Evolutionary conservation across 2,797 vertebrate genomes (phyloP).

Genomic region (Microchirus variegatus): DNA sequence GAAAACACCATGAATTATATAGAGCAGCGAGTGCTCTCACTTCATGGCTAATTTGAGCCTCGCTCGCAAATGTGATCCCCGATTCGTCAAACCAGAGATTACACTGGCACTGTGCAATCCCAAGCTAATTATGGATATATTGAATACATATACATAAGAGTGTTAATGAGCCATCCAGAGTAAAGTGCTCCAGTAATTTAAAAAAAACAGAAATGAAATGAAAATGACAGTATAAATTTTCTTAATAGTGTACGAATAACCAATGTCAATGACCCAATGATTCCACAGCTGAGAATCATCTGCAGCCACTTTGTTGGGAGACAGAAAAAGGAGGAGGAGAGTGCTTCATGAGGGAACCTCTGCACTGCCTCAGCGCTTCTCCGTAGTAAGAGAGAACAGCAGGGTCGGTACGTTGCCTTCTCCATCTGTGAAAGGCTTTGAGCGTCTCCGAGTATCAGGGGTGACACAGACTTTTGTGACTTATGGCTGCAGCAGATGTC

Average conservation of each 20-base stretch:
- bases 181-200: background rate
- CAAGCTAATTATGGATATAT: conserved; percentile 48
- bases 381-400: conserved; percentile 11
- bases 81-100: conserved; percentile 30
- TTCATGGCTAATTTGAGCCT: conserved; percentile 36
- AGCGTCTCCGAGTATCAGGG: conserved; percentile 44
- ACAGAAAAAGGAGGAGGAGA: conserved; percentile 15
- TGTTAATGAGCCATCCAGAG: conserved; percentile 33
- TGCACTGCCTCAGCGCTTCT: conserved; percentile 13
- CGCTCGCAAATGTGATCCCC: conserved; percentile 31
- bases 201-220: background rate
- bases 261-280: background rate
- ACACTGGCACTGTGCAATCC: conserved; percentile 34
- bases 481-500: conserved; percentile 65
- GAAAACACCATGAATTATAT: conserved; percentile 46
- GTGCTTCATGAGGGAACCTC: conserved; percentile 4
- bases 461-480: conserved; percentile 46
- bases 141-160: conserved; percentile 35
- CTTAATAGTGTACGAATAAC: background rate
- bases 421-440: conserved; percentile 24
- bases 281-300: background rate
- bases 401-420: conserved; percentile 3
- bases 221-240: background rate
- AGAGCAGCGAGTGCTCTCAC: conserved; percentile 27
- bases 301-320: conserved; percentile 13